Evolutionary conservation across 2,888 invertebrate species (phyloP).

Genomic region (Macropis europaea): DNA sequence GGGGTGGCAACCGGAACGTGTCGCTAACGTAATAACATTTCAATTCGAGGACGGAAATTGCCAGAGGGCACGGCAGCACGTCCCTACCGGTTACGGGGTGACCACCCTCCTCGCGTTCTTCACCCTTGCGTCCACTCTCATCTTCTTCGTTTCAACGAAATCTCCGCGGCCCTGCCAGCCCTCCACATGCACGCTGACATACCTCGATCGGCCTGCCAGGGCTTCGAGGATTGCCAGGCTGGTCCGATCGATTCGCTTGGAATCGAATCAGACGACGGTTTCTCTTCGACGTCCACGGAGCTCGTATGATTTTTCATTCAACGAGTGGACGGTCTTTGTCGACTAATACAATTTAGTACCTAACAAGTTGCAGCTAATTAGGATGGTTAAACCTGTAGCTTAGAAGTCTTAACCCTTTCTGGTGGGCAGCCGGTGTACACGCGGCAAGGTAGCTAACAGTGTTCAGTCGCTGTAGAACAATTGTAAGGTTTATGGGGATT

Average conservation of each 20-base stretch:
- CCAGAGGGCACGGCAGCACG: conserved; percentile 63
- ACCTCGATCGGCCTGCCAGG: background rate
- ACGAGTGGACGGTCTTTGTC: too few species aligned
- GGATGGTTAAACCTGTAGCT: too few species aligned
- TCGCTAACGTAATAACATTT: conserved; percentile 78
- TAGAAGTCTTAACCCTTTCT: too few species aligned
- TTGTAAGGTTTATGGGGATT: too few species aligned
- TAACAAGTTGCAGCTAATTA: too few species aligned
- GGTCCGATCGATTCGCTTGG: background rate
- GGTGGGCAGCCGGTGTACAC: too few species aligned
- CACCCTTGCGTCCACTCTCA: conserved; percentile 24
- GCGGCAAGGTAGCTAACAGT: too few species aligned
- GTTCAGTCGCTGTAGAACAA: too few species aligned
- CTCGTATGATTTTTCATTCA: too few species aligned
- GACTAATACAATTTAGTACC: too few species aligned
- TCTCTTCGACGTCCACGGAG: too few species aligned
- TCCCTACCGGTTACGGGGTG: conserved; percentile 58
- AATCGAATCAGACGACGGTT: background rate
- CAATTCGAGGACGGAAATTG: conserved; percentile 79
- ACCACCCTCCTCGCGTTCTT: conserved; percentile 44
- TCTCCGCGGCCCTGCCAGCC: background rate
- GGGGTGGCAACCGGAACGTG: conserved; percentile 65
- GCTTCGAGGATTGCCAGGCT: background rate
- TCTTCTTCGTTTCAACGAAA: conserved; percentile 9
- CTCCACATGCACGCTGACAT: background rate